phyloP scores from a whole-genome alignment of 2,113 vertebrate genomes.

The Charadrius vociferus region DNA sequence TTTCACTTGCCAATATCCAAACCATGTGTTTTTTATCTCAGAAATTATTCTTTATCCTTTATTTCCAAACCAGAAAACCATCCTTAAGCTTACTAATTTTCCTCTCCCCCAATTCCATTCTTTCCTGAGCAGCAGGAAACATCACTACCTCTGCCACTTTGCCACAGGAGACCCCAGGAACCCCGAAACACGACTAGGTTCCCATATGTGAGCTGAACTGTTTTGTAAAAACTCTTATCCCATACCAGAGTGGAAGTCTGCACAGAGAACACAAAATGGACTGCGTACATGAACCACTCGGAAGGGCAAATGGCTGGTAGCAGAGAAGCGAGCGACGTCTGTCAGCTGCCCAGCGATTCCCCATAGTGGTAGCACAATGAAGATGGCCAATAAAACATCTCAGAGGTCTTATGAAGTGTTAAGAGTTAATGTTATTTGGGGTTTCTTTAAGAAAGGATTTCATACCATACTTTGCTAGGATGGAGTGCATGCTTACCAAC shows the following conservation, averaged over 20 bases:
- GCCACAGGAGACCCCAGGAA: neutral
- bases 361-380: neutral
- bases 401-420: neutral
- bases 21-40: neutral
- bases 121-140: neutral
- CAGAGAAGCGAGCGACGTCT: neutral
- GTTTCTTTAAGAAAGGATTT: neutral
- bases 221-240: neutral
- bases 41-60: neutral
- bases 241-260: neutral
- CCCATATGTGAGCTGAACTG: neutral
- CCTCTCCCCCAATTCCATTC: neutral
- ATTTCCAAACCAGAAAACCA: neutral
- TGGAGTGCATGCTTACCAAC: neutral
- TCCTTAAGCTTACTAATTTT: neutral
- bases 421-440: accelerated
- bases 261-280: neutral
- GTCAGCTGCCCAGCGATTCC: neutral
- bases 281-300: neutral
- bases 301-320: neutral
- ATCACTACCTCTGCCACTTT: neutral
- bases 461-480: neutral
- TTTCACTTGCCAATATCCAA: conserved; percentile 8
- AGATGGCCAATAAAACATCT: neutral
- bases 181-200: neutral